These are phyloP conservation scores for Poeciliopsis prolifica DNA, from an alignment of 2,113 vertebrate genomes.

Conservation along the genomic window DNA sequence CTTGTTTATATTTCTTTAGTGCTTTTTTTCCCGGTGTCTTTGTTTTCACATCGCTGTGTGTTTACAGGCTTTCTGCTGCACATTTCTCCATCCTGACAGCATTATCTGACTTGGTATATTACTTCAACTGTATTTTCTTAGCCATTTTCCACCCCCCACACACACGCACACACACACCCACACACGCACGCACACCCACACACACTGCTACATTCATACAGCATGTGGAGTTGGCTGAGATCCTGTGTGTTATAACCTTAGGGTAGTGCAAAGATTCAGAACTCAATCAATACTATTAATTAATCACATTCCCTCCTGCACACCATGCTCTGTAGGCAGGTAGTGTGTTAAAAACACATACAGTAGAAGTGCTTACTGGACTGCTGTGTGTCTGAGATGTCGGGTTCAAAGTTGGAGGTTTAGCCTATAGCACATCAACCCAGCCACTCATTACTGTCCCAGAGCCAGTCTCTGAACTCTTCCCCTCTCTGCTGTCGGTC, in stretches of 20 bases:
- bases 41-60: neutral
- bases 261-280: conserved; percentile 39
- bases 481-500: conserved; percentile 39
- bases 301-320: conserved; percentile 40
- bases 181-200: neutral
- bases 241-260: conserved; percentile 41
- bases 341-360: neutral
- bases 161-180: neutral
- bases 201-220: conserved; percentile 13
- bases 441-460: conserved; percentile 47
- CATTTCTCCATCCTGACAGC: conserved; percentile 16
- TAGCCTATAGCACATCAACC: conserved; percentile 25
- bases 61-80: neutral
- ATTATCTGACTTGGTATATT: neutral
- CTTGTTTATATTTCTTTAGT: neutral
- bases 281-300: conserved; percentile 64
- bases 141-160: too few relatives aligned
- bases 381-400: conserved; percentile 11
- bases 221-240: conserved; percentile 24
- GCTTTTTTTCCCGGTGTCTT: neutral
- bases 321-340: neutral
- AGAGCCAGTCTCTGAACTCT: conserved; percentile 27
- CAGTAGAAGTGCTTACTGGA: conserved; percentile 6
- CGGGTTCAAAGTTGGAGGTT: conserved; percentile 18
- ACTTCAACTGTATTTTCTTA: conserved; percentile 3